A percentile compares a stretch with the other conserved stretches of the same genome.
Conservation (phyloP, 2,888 invertebrate genomes). For the Conops quadrifasciatus region DNA sequence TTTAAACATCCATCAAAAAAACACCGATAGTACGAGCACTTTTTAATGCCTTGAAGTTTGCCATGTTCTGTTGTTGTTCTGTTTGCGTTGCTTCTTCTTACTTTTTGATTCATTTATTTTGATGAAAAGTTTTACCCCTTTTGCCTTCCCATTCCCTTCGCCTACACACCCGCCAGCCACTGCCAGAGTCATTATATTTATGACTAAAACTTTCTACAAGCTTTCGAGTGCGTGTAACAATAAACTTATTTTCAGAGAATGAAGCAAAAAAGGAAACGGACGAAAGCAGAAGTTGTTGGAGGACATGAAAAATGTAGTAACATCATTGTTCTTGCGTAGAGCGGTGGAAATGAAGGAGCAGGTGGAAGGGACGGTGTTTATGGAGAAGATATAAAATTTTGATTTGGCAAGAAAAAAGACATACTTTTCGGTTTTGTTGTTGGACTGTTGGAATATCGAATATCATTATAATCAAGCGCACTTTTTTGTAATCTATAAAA, state of each 20-base stretch:
- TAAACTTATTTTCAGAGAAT: constrained; percentile 8
- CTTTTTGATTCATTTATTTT: constrained; percentile 40
- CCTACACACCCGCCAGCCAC: no score
- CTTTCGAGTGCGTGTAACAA: constrained; percentile 19
- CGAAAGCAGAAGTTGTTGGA: neutral
- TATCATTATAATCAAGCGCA: no score
- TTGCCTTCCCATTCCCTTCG: neutral
- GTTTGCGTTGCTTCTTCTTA: constrained; percentile 25
- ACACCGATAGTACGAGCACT: constrained; percentile 3
- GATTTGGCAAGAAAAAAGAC: no score
- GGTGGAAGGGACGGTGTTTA: neutral
- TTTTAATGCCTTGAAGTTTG: constrained; percentile 12
- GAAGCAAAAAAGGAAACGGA: neutral
- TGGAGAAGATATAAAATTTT: neutral
- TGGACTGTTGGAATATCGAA: no score
- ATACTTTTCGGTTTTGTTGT: no score
- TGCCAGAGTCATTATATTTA: constrained; percentile 31
- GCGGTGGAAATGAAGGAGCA: neutral
- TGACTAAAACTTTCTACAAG: constrained; percentile 31
- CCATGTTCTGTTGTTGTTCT: constrained; percentile 15
- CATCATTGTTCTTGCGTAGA: neutral
- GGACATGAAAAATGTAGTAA: no score
- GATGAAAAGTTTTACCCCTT: constrained; percentile 22
- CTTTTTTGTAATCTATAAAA: no score
- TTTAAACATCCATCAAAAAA: constrained; percentile 24